Percentiles rank a stretch among this genome's conserved stretches.
Evolutionary conservation across 1,140 invertebrate genomes (phyloP).

Genomic region (Mamestra configurata): DNA sequence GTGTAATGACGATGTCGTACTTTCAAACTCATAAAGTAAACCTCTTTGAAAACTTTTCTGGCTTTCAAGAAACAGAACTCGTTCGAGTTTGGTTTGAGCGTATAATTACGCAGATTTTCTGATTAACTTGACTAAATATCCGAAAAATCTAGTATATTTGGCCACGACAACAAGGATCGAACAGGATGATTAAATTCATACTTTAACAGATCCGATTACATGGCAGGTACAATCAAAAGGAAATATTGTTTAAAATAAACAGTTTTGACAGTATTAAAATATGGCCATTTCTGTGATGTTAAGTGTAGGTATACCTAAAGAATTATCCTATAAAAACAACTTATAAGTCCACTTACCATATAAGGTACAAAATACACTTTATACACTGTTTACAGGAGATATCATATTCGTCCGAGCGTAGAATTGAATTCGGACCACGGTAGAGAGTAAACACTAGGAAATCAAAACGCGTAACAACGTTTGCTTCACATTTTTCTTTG

Average conservation of each 20-base stretch:
- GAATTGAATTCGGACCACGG: constrained; percentile 13
- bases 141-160: no score
- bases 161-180: no score
- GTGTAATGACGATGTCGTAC: not conserved
- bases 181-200: not conserved
- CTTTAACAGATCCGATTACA: not conserved
- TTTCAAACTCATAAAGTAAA: not conserved
- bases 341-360: no score
- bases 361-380: not conserved
- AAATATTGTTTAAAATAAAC: no score
- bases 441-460: constrained; percentile 7
- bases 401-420: constrained; percentile 1
- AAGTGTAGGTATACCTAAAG: no score
- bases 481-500: constrained; percentile 9
- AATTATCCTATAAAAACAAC: no score
- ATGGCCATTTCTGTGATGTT: no score
- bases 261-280: no score
- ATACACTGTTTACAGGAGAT: not conserved
- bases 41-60: not conserved
- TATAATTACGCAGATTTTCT: no score
- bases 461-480: constrained; percentile 5
- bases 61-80: not conserved
- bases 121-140: no score
- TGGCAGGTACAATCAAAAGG: no score
- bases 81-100: not conserved